These are phyloP conservation scores for Pristionchus mayeri DNA, from an alignment of 2,888 invertebrate genomes.

Conservation along the genomic window DNA sequence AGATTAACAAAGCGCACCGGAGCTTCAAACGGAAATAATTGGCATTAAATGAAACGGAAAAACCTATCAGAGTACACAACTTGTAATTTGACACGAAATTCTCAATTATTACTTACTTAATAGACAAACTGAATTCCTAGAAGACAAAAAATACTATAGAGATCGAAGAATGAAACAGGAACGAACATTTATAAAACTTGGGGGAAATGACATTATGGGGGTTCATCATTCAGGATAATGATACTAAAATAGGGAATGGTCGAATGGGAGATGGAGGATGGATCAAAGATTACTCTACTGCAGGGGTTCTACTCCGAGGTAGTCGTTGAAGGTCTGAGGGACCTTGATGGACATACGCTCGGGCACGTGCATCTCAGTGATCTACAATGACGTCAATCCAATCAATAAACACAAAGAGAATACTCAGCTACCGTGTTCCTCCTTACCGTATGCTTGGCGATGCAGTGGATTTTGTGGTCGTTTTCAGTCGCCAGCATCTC, in stretches of 20 bases:
- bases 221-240: too few relatives aligned
- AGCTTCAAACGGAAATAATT: too few relatives aligned
- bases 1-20: too few relatives aligned
- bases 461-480: background rate
- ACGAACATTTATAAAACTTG: too few relatives aligned
- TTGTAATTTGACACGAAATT: too few relatives aligned
- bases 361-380: background rate
- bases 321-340: background rate
- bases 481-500: background rate
- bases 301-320: background rate
- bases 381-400: background rate
- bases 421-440: background rate
- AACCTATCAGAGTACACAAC: too few relatives aligned
- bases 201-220: too few relatives aligned
- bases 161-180: constrained; percentile 2
- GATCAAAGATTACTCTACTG: background rate
- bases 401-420: background rate
- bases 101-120: too few relatives aligned
- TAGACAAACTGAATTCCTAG: background rate
- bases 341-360: background rate
- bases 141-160: background rate
- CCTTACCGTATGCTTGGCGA: constrained; percentile 1
- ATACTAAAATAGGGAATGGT: background rate
- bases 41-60: too few relatives aligned
- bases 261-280: background rate